Conservation (phyloP, 2,113 vertebrate genomes). For the Mus spicilegus region DNA sequence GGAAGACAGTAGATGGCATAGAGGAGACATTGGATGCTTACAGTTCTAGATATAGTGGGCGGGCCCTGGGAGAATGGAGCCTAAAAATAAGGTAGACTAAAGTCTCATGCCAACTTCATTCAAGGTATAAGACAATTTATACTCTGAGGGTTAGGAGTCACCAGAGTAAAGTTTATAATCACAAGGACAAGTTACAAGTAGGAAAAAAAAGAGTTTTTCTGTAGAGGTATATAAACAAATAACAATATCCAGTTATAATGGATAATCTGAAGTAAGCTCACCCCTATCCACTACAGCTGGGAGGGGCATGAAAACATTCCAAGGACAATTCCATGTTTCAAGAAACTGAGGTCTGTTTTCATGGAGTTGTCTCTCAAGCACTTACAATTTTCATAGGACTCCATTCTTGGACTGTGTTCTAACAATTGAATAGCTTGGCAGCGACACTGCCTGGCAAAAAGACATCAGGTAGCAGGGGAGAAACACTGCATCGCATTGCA, state of each 20-base stretch:
- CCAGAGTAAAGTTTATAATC: background rate
- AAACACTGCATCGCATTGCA: accelerated
- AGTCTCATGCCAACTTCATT: background rate
- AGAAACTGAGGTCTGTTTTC: background rate
- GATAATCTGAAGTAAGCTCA: background rate
- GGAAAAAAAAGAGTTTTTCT: background rate
- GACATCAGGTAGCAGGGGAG: too few relatives aligned
- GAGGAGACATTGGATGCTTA: background rate
- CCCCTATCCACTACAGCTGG: background rate
- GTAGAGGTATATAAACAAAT: background rate
- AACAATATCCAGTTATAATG: background rate
- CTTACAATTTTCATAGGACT: background rate
- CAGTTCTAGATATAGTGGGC: background rate
- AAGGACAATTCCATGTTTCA: background rate
- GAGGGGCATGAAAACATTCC: background rate
- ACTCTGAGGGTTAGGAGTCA: background rate
- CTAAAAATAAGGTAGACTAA: background rate
- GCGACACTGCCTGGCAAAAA: background rate
- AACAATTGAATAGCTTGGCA: background rate
- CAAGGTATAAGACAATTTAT: background rate
- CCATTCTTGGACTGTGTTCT: background rate
- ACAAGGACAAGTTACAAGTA: background rate
- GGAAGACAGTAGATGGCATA: too few relatives aligned
- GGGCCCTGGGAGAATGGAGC: background rate
- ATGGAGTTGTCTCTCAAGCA: background rate